These are phyloP conservation scores for Noctua janthina DNA, from an alignment of 2,888 invertebrate species.

Conservation along the genomic window DNA sequence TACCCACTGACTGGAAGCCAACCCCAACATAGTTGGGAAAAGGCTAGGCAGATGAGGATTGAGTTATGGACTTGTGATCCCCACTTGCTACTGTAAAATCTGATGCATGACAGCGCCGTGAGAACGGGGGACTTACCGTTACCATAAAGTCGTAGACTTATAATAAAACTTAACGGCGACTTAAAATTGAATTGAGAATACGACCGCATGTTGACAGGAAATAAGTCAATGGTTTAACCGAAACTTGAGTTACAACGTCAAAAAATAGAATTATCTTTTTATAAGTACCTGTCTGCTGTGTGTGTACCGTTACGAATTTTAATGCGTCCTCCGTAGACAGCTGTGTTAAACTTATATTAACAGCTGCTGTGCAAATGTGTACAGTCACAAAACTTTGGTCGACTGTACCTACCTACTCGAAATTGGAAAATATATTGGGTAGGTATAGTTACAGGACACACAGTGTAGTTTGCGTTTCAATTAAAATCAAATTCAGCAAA, in stretches of 20 bases:
- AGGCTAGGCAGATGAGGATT: too few species aligned
- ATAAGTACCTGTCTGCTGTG: neutral
- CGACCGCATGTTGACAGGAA: neutral
- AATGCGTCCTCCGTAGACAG: constrained; percentile 7
- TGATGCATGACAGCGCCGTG: neutral
- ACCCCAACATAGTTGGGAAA: too few species aligned
- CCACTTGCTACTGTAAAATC: neutral
- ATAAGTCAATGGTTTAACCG: neutral
- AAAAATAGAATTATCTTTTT: constrained; percentile 8
- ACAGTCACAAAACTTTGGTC: too few species aligned
- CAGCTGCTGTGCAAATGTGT: neutral
- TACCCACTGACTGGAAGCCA: too few species aligned
- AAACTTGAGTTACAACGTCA: neutral
- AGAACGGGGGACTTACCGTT: neutral
- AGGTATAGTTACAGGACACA: neutral
- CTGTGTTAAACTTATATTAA: constrained; percentile 15
- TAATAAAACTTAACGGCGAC: neutral
- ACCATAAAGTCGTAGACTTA: neutral
- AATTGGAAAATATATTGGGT: neutral
- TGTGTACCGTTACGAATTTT: constrained; percentile 20
- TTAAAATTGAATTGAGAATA: neutral
- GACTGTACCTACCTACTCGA: neutral
- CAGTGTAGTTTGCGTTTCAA: neutral
- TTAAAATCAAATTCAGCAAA: neutral
- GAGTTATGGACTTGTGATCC: neutral